A percentile compares a stretch with the other conserved stretches of the same genome.
Conservation (phyloP, 2,888 invertebrate species). For the Pollenia angustigena region DNA sequence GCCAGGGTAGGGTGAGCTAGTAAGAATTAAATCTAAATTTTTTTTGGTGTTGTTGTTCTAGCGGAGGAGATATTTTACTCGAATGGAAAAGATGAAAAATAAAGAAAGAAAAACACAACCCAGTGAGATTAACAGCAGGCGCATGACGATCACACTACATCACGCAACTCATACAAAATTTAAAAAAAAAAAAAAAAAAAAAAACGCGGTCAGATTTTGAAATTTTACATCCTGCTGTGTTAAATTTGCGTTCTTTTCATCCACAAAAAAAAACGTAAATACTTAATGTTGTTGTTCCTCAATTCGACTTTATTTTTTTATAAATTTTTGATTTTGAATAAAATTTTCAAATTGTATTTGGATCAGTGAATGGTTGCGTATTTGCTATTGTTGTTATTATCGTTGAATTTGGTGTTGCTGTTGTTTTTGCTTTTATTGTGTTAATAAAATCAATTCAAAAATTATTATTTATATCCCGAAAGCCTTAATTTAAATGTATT, state of each 20-base stretch:
- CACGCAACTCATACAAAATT: slow-evolving; percentile 66
- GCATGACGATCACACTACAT: slow-evolving; percentile 72
- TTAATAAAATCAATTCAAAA: slow-evolving; percentile 72
- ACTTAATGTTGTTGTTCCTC: slow-evolving; percentile 28
- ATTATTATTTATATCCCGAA: slow-evolving; percentile 69
- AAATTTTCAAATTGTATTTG: slow-evolving; percentile 68
- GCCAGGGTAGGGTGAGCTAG: slow-evolving; percentile 43
- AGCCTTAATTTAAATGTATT: slow-evolving; percentile 72
- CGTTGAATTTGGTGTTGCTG: slow-evolving; percentile 11
- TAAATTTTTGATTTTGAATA: slow-evolving; percentile 38
- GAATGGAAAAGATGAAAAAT: slow-evolving; percentile 10
- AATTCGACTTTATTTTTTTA: slow-evolving; percentile 8
- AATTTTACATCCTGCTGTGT: slow-evolving; percentile 75
- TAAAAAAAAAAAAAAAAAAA: slow-evolving; percentile 53
- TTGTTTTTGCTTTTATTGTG: slow-evolving; percentile 49
- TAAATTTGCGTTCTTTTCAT: slow-evolving; percentile 71
- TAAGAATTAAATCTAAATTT: slow-evolving; percentile 32
- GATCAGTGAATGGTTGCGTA: slow-evolving; percentile 62
- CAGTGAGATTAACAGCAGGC: slow-evolving; percentile 72
- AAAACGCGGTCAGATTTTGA: slow-evolving; percentile 72
- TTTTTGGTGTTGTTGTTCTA: slow-evolving; percentile 44
- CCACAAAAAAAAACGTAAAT: neutral
- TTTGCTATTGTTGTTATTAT: slow-evolving; percentile 10
- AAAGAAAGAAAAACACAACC: slow-evolving; percentile 58
- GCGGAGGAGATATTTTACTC: slow-evolving; percentile 28